Percentiles rank a stretch among this genome's conserved stretches.
Conservation (phyloP, 2,888 invertebrate species). For the Caenorhabditis auriculariae region DNA sequence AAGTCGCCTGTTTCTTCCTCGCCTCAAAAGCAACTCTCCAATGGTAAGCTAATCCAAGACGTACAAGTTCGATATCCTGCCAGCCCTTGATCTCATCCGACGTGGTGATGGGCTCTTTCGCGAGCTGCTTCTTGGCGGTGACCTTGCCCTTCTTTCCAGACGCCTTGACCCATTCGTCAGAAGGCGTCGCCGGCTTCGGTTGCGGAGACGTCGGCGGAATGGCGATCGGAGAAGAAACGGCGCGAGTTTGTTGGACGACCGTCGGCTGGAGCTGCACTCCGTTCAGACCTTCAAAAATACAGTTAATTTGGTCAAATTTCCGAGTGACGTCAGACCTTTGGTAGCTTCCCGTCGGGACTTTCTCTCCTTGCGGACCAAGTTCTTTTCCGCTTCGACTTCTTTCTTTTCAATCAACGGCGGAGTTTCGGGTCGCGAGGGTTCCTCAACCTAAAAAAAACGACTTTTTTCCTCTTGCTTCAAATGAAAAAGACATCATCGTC, state of each 20-base stretch:
- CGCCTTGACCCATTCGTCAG: slow-evolving; percentile 41
- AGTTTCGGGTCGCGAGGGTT: no score
- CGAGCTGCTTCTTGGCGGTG: slow-evolving; percentile 4
- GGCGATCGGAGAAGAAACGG: slow-evolving; percentile 2
- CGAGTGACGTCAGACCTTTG: no score
- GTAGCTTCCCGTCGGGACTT: no score
- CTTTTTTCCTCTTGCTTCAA: no score
- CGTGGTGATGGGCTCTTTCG: not conserved
- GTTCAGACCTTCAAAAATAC: no score
- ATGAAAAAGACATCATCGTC: no score
- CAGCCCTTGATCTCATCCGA: not conserved
- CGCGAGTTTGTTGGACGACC: no score
- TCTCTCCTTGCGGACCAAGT: no score
- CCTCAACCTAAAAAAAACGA: no score
- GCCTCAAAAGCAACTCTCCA: slow-evolving; percentile 8
- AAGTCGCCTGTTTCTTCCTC: slow-evolving; percentile 73
- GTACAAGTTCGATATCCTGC: not conserved
- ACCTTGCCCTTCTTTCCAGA: slow-evolving; percentile 28
- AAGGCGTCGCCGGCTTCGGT: slow-evolving; percentile 9
- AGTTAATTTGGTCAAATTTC: no score
- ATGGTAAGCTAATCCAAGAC: not conserved
- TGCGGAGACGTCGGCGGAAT: slow-evolving; percentile 9
- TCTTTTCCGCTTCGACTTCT: slow-evolving; percentile 6
- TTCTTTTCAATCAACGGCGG: no score
- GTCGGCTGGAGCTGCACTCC: slow-evolving; percentile 9